Evolutionary conservation across 2,113 vertebrate species (phyloP).

Genomic region (Paradisaea rubra): DNA sequence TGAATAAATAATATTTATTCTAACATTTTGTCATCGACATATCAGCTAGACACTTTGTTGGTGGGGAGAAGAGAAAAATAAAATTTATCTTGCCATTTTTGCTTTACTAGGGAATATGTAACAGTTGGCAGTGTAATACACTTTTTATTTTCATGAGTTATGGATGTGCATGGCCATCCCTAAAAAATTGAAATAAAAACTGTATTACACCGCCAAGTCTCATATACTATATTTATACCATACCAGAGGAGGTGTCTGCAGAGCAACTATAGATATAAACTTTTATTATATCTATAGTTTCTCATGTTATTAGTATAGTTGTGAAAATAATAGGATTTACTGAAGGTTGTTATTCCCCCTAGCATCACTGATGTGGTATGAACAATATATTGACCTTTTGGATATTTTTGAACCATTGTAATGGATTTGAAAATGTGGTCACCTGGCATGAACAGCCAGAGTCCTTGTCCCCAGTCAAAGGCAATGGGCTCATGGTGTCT

Average conservation of each 20-base stretch:
- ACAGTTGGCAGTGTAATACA: slow-evolving; percentile 71
- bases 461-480: background rate
- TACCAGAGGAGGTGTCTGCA: slow-evolving; percentile 71
- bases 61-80: slow-evolving; percentile 47
- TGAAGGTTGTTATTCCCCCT: slow-evolving; percentile 61
- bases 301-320: slow-evolving; percentile 71
- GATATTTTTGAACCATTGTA: background rate
- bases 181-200: slow-evolving; percentile 73
- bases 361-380: slow-evolving; percentile 53
- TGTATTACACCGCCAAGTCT: slow-evolving; percentile 68
- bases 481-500: background rate
- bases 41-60: slow-evolving; percentile 38
- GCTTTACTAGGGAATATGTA: slow-evolving; percentile 71
- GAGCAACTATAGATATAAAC: slow-evolving; percentile 71
- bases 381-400: slow-evolving; percentile 63
- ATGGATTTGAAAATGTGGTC: slow-evolving; percentile 12
- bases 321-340: slow-evolving; percentile 73
- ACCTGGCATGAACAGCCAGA: background rate
- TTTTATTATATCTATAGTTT: slow-evolving; percentile 73
- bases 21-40: slow-evolving; percentile 27
- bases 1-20: slow-evolving; percentile 11
- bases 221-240: slow-evolving; percentile 73
- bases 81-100: slow-evolving; percentile 72
- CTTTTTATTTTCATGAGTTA: slow-evolving; percentile 74
- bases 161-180: slow-evolving; percentile 68